A percentile compares a stretch with the other conserved stretches of the same genome.
phyloP scores from a whole-genome alignment of 2,888 invertebrate species.

The Caprella mutica region DNA sequence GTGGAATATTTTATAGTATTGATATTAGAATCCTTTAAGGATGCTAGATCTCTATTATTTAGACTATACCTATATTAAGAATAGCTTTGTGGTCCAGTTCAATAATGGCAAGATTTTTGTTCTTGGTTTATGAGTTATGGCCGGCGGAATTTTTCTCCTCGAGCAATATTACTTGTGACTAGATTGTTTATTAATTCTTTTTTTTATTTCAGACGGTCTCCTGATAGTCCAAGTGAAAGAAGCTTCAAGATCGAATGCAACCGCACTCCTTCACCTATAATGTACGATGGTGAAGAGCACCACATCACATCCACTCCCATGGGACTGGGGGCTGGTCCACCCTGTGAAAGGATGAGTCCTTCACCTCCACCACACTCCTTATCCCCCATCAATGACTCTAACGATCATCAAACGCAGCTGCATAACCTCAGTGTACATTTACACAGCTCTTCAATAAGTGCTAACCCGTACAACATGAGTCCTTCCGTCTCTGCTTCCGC shows the following conservation, averaged over 20 bases:
- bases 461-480: neutral
- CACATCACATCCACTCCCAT: constrained; percentile 1
- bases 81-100: neutral
- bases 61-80: no score
- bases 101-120: neutral
- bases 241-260: neutral
- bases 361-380: neutral
- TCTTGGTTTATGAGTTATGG: neutral
- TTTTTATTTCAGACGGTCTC: neutral
- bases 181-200: neutral
- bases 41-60: no score
- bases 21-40: no score
- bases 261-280: constrained; percentile 3
- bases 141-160: neutral
- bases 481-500: neutral
- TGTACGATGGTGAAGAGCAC: constrained; percentile 7
- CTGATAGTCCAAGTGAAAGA: constrained; percentile 8
- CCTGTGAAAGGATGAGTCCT: constrained; percentile 3
- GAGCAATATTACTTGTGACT: neutral
- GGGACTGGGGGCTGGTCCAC: constrained; percentile 1
- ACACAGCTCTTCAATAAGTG: constrained; percentile 3
- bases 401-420: no score
- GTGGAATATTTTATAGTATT: no score
- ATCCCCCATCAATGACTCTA: neutral
- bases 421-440: neutral